These are phyloP conservation scores for Callorhinus ursinus DNA, from an alignment of 2,113 vertebrate genomes.

Conservation along the genomic window DNA sequence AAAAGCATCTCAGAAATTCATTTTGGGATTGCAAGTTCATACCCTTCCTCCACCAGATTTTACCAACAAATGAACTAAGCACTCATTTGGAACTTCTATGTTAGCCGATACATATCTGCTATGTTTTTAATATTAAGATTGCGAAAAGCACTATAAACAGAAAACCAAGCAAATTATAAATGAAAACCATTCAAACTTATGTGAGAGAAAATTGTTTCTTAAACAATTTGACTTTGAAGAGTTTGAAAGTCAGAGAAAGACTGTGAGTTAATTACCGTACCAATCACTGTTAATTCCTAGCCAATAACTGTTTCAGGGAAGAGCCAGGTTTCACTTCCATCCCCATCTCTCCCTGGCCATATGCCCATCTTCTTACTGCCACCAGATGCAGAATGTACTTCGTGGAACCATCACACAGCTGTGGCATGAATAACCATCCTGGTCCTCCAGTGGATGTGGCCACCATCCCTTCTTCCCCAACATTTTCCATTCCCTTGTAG, in stretches of 20 bases:
- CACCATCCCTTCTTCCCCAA: not conserved
- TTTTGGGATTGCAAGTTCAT: not conserved
- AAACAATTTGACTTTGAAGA: constrained; percentile 40
- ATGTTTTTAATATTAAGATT: not conserved
- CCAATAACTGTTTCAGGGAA: not conserved
- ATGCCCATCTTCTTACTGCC: not conserved
- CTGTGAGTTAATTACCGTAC: not conserved
- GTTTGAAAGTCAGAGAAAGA: constrained; percentile 7
- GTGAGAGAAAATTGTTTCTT: not conserved
- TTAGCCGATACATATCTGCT: not conserved
- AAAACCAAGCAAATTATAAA: not conserved
- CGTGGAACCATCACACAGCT: rapidly evolving
- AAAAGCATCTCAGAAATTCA: not conserved
- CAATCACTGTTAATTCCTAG: not conserved
- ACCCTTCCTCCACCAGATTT: not conserved
- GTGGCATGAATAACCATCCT: not conserved
- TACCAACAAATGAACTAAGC: not conserved
- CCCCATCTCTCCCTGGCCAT: not conserved
- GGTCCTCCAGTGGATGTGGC: too few relatives aligned
- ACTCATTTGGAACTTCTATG: not conserved
- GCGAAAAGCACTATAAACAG: not conserved
- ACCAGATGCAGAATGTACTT: not conserved
- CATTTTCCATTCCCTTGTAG: not conserved
- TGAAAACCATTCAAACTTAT: not conserved
- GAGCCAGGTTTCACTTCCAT: not conserved